Base-by-base conservation (phyloP, 2,888 invertebrate genomes). In the Uloborus plumipes region DNA sequence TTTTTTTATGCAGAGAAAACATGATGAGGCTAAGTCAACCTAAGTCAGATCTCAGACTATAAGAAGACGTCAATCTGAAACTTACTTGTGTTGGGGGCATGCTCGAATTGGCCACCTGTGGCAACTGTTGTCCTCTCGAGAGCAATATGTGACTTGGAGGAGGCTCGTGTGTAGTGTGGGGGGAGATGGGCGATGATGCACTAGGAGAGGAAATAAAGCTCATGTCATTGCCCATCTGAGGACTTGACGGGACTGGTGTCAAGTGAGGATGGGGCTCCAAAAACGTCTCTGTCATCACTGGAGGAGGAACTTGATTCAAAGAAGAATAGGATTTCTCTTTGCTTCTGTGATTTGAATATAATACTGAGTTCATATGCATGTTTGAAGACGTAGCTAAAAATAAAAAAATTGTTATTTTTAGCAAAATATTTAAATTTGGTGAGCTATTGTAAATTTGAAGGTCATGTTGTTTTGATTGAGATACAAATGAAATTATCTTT, bases 311-410 rank as follows among this genome's bases (percentile, higher is more conserved):
- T 64, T 55, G 20, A 13, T 39, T 59, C 14, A 73, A 58, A 6
- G 73, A 61, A n/a, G 74, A 70, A 15, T 39, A 18, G 20, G 50
- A 51, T 49, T 22, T 69, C 20, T 61, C 31, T 49, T 49, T 61
- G 15, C 18, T 49, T 62, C 64, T 31, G 13, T 64, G 67, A 16
- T 50, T 80, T n/a, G 73, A 7, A 22, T 67, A 79, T 72, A 79
- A 80, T 80, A 80, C 79, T 80, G 79, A 26, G 50, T 61, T 80
- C 22, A 61, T 58, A 31, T 62, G 73, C 16, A 53, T 53, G 55
- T 50, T 80, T 15, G 79, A 55, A 62, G 79, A 62, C 15, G 18
- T 58, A 55, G 47, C 39, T 55, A 18, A 13, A n/a, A 39, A 26
- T 22, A 39, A 22, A 16, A 31, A 39, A 18, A 15, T 14, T 64